Base-by-base conservation (phyloP, 2,888 invertebrate genomes). In the Phaedon cochleariae region DNA sequence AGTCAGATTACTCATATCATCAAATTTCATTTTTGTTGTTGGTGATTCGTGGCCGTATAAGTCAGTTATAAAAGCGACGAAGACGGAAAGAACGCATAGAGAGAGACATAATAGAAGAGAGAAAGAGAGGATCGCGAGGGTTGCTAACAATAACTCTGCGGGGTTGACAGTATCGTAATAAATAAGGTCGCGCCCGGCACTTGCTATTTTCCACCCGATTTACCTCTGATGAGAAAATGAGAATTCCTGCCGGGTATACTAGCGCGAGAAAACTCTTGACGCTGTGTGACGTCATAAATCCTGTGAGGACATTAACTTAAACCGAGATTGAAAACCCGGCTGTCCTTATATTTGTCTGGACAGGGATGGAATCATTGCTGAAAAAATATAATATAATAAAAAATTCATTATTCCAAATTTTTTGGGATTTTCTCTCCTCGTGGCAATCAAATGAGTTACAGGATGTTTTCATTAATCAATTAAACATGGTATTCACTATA, bases 181-280 rank as follows among this genome's bases (percentile, higher is more conserved):
- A 82, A 82, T 83, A 81, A 77, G 77, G 79, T 77, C 77, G 76
- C 79, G 73, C 80, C 78, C 80, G 77, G 74, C 76, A 73, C 68
- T 64, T 64, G 79, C 81, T 83, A 83, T 83, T 83, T 83, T 83
- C 82, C 82, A 79, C 77, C 82, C 83, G 83, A 83, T 83, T 83
- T 82, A 82, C 75, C 77, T 72, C 82, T 82, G 83, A 83, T 83
- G 82, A 82, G 83, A 83, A 81, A 81, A 81, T 81, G 80, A 81
- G 81, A 77, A 81, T 81, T 81, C 81, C 81, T 70, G 67, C 70
- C 72, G 74, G 72, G 70, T 78, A n/a, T n/a, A 77, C 74, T 73
- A 77, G 75, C 70, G 79, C 79, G 77, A 76, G 79, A 79, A 77
- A 78, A 76, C 76, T 75, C 76, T 41, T 15, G 41, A 22, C 58